Percentiles rank a stretch among this genome's conserved stretches.
Evolutionary conservation across 2,888 invertebrate genomes (phyloP).

Genomic region (Myopa tessellatipennis): DNA sequence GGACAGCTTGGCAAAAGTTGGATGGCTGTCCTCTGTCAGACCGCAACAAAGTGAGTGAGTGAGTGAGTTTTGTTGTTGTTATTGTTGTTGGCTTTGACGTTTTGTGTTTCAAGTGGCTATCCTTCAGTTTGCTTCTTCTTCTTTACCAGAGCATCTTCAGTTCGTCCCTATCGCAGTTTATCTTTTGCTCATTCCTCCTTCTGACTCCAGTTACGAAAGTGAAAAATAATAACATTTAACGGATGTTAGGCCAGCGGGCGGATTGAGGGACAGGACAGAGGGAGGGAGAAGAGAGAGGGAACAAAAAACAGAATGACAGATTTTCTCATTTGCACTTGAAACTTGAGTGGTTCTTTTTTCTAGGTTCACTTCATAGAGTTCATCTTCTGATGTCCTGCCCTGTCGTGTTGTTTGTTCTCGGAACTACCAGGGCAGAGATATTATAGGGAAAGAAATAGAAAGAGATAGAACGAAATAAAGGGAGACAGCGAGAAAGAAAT

Average conservation of each 20-base stretch:
- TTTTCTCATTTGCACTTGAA: slow-evolving; percentile 29
- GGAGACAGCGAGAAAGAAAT: not conserved
- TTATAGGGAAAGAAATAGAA: no score
- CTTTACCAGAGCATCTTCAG: not conserved
- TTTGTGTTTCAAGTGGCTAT: slow-evolving; percentile 8
- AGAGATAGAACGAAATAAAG: not conserved
- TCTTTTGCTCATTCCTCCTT: not conserved
- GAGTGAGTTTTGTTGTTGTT: not conserved
- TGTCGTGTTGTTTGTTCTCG: not conserved
- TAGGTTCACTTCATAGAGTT: not conserved
- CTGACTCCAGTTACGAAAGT: slow-evolving; percentile 4
- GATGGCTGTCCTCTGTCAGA: not conserved
- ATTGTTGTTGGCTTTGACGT: slow-evolving; percentile 16
- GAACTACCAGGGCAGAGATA: not conserved
- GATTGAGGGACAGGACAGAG: not conserved
- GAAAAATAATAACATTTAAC: slow-evolving; percentile 18
- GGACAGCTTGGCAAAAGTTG: not conserved
- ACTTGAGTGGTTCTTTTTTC: slow-evolving; percentile 6
- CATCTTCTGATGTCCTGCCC: not conserved
- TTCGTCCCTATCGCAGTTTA: not conserved
- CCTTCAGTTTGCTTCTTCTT: not conserved
- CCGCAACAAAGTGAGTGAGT: slow-evolving; percentile 4
- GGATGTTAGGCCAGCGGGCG: not conserved
- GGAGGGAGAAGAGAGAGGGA: not conserved
- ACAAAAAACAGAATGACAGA: not conserved